phyloP scores from a whole-genome alignment of 2,113 vertebrate species.

The Carassius auratus region DNA sequence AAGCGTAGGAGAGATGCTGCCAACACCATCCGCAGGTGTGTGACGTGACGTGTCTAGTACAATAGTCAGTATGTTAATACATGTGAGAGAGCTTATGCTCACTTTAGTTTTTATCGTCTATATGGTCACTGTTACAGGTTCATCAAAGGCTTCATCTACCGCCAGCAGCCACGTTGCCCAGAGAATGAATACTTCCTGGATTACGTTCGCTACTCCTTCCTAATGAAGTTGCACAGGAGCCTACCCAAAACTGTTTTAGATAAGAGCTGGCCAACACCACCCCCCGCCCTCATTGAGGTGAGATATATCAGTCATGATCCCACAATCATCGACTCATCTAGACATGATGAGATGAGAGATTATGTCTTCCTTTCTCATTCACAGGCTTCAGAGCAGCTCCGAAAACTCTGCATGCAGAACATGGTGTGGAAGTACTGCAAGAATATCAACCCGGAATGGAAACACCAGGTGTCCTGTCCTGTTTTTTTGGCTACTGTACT shows the following conservation, averaged over 20 bases:
- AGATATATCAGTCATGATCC: not conserved
- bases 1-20: conserved; percentile 85
- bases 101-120: not conserved
- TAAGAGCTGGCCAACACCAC: conserved; percentile 91
- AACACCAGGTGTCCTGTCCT: conserved; percentile 84
- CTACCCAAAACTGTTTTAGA: conserved; percentile 90
- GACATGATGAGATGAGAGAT: not conserved
- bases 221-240: conserved; percentile 87
- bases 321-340: not conserved
- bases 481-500: no score
- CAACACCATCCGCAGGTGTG: conserved; percentile 83
- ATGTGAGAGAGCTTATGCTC: not conserved
- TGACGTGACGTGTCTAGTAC: not conserved
- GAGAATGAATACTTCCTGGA: conserved; percentile 97
- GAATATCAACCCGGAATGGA: conserved; percentile 93
- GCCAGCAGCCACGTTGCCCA: conserved; percentile 86
- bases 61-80: not conserved
- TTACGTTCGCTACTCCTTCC: conserved; percentile 91
- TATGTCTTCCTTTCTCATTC: not conserved
- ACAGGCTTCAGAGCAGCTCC: conserved; percentile 86
- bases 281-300: conserved; percentile 89
- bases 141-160: conserved; percentile 94
- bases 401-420: conserved; percentile 91
- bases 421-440: conserved; percentile 99
- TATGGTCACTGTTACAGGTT: conserved; percentile 75